A percentile compares a stretch with the other conserved stretches of the same genome.
phyloP scores from a whole-genome alignment of 2,888 invertebrate species.

The Noctua comes region DNA sequence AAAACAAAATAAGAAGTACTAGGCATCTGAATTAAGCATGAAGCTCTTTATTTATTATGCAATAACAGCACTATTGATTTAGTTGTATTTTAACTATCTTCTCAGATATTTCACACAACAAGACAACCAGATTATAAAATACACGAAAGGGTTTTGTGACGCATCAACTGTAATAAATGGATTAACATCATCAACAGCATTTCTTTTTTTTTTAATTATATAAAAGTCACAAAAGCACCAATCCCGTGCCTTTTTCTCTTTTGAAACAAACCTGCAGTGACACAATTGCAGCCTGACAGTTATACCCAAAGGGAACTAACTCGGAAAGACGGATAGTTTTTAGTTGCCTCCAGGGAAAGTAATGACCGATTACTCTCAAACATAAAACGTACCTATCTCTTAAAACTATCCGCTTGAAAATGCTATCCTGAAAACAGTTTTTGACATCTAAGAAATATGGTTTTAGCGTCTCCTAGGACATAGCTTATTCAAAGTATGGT shows the following conservation, averaged over 20 bases:
- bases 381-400: conserved; percentile 20
- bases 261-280: not conserved
- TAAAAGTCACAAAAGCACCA: not conserved
- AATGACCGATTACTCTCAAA: conserved; percentile 27
- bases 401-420: conserved; percentile 57
- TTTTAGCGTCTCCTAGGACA: conserved; percentile 46
- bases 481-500: conserved; percentile 57
- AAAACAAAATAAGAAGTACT: no score
- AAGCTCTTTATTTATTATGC: no score
- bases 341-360: conserved; percentile 5
- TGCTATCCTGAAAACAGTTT: conserved; percentile 57
- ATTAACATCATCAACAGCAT: not conserved
- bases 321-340: conserved; percentile 24
- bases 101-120: not conserved
- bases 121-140: not conserved
- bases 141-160: not conserved
- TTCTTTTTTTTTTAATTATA: no score
- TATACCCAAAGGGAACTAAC: not conserved
- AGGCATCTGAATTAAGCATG: no score
- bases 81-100: not conserved
- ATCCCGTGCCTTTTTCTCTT: not conserved
- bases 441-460: conserved; percentile 58
- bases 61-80: not conserved
- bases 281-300: conserved; percentile 1
- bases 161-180: not conserved